A percentile compares a stretch with the other conserved stretches of the same genome.
phyloP scores from a whole-genome alignment of 2,113 vertebrate species.

The Mustela nigripes region DNA sequence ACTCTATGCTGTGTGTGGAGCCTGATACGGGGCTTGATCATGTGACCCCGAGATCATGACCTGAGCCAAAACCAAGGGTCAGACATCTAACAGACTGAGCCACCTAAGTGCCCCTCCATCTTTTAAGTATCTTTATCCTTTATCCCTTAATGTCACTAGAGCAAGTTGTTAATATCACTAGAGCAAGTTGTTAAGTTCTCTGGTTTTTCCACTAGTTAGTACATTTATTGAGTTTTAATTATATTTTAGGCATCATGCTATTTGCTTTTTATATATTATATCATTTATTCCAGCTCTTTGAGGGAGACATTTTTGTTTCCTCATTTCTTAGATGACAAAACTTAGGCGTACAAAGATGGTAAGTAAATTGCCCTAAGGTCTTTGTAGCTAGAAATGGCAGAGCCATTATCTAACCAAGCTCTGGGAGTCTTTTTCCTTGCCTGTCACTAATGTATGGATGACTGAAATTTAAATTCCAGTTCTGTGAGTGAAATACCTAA shows the following conservation, averaged over 20 bases:
- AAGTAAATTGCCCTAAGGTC: neutral
- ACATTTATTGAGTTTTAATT: constrained; percentile 2
- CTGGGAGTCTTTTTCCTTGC: neutral
- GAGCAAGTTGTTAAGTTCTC: neutral
- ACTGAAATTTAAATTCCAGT: neutral
- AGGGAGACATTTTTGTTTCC: neutral
- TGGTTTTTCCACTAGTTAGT: neutral
- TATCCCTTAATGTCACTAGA: neutral
- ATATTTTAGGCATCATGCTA: neutral
- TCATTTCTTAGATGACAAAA: neutral
- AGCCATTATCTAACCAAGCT: neutral
- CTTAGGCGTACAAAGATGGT: neutral
- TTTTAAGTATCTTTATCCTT: constrained; percentile 5
- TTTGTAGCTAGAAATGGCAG: neutral
- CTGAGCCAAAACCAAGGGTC: neutral
- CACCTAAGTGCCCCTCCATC: neutral
- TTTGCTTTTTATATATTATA: constrained; percentile 2
- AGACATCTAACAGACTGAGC: neutral
- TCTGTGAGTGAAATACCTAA: neutral
- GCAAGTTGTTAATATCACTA: neutral
- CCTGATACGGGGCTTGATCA: neutral
- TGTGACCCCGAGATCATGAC: neutral
- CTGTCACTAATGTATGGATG: neutral
- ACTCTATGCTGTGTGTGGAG: neutral
- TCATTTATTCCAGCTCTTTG: neutral